Evolutionary conservation across 92 coral and sea anemone species (phyloP), one percentile per base, ranked within the genome.

Genomic region (Phymanthus crucifer): DNA sequence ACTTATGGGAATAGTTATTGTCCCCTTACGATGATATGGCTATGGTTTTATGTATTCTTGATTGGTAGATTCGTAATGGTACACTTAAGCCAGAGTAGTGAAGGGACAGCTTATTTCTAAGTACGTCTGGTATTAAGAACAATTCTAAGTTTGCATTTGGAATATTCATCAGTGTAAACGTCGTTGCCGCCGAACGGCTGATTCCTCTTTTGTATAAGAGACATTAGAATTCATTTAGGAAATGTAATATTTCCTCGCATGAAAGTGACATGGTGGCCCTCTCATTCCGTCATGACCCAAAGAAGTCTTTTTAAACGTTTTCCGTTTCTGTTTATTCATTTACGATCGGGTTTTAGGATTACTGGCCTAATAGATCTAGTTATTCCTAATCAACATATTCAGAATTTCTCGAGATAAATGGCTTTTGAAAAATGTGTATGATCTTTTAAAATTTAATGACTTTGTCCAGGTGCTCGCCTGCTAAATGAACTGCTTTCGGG

Each of bases 351-450:
- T 58, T 74, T 46, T 61, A n/a, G 56, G 13, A 64, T 57, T 64
- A 77, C 68, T 71, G 69, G 58, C 81, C 38, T 75, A 70, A 80
- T 72, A 57, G 32, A 79, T 33, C 75, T 79, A 40, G 83, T 70
- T 79, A 79, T 79, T 70, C 34, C 54, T 79, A 67, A 70, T 72
- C 86, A 74, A 57, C 40, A 47, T 82, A 40, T 82, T 74, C 66
- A 73, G 66, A 50, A 82, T 72, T 50, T 74, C 80, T 74, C 24
- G 40, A 82, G 86, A 82, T 67, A 82, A 82, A 70, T 82, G 86
- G 70, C 86, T 82, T 82, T 73, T 50, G 86, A 74, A 82, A 82
- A 74, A 82, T 43, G 70, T 82, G 81, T 38, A 77, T 73, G 73
- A 74, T 64, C 40, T 35, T 73, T 82, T 71, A 73, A 82, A 82